phyloP scores from a whole-genome alignment of 2,888 invertebrate genomes.

The Sycophila texana region DNA sequence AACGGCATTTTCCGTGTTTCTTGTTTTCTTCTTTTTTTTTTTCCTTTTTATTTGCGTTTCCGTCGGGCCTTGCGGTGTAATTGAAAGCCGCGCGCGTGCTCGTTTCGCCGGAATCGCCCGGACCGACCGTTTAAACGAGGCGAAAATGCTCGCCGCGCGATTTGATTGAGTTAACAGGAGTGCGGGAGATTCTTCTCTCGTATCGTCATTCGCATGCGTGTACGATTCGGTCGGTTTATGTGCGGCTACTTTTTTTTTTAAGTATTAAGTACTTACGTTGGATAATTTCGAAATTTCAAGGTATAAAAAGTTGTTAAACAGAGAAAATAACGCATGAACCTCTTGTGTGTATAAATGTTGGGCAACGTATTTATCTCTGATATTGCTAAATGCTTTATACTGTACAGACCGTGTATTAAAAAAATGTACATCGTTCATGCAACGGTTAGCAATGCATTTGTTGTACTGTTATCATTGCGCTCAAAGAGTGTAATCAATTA shows the following conservation, averaged over 20 bases:
- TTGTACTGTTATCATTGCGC: no score
- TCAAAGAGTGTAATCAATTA: no score
- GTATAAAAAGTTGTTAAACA: no score
- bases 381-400: no score
- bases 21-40: not conserved
- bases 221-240: not conserved
- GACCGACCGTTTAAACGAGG: conserved; percentile 23
- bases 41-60: not conserved
- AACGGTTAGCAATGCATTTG: no score
- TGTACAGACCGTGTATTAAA: no score
- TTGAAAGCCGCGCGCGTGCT: not conserved
- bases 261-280: not conserved
- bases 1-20: conserved; percentile 6
- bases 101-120: not conserved
- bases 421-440: no score
- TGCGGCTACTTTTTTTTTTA: not conserved
- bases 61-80: not conserved
- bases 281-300: not conserved
- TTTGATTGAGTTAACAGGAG: conserved; percentile 35
- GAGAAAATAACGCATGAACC: no score
- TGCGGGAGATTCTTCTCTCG: conserved; percentile 17
- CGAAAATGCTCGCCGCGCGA: conserved; percentile 14
- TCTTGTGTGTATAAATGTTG: no score
- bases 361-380: no score
- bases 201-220: not conserved